Conservation (phyloP, 2,797 vertebrate genomes). For the Leptodactylus fallax region DNA sequence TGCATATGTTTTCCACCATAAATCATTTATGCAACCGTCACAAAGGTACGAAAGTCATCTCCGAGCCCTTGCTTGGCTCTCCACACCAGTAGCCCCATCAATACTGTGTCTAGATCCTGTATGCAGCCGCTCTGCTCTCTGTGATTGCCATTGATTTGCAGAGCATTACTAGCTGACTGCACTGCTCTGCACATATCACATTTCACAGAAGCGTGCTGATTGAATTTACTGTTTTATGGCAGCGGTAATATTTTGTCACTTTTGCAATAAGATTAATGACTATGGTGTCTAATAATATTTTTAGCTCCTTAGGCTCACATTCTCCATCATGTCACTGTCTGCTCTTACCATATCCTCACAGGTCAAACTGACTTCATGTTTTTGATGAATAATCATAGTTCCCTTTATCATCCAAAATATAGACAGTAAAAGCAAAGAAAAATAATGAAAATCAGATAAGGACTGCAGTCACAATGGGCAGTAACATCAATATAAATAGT, state of each 20-base stretch:
- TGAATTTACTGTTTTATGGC: conserved; percentile 48
- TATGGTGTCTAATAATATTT: conserved; percentile 39
- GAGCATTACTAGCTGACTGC: conserved; percentile 38
- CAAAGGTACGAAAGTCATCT: conserved; percentile 32
- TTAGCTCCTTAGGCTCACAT: conserved; percentile 14
- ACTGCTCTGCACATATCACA: conserved; percentile 36
- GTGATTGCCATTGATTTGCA: conserved; percentile 55
- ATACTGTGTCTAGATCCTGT: not conserved
- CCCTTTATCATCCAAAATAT: not conserved
- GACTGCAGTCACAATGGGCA: not conserved
- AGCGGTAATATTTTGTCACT: conserved; percentile 52
- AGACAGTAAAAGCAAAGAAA: not conserved
- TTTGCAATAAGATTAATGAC: conserved; percentile 55
- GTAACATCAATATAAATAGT: too few relatives aligned
- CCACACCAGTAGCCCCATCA: conserved; percentile 32
- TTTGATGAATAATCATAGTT: not conserved
- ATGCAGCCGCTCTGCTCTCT: conserved; percentile 6
- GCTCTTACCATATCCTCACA: too few relatives aligned
- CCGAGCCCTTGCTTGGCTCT: not conserved
- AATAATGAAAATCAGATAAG: not conserved
- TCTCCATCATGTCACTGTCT: not conserved
- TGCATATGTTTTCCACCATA: conserved; percentile 24
- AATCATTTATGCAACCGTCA: conserved; percentile 47
- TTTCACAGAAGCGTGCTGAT: conserved; percentile 34
- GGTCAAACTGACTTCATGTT: not conserved